Base-by-base conservation (phyloP, 1,140 invertebrate species). In the Elymnias hypermnestra region DNA sequence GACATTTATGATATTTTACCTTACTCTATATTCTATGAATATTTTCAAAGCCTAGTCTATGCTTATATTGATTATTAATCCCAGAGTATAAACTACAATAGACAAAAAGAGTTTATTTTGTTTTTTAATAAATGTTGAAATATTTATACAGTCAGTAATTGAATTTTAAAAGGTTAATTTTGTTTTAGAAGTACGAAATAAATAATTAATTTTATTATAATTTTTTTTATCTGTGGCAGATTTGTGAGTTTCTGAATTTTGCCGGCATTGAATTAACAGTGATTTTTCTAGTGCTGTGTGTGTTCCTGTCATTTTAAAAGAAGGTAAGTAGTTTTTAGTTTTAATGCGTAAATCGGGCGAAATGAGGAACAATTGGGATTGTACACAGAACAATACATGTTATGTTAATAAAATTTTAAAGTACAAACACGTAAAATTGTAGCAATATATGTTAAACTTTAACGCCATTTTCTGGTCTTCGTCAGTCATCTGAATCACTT, bases 391-490 rank as follows among this genome's bases (percentile, higher is more conserved):
- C 13, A 29, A 29, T 10, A 29, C 3, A 4, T 12, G 26, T 6
- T 12, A 1, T 13, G 1, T 26, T 1, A 29, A 29, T 29, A 29
- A 29, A 29, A 12, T 12, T 29, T 12, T 12, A 4, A 4, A 29
- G 10, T 13, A 12, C 9, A 29, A 2, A 2, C 21, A 0, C 6
- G 1, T n/a, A n/a, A n/a, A n/a, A 8, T 33, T 17, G 5, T 15
- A 10, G 8, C 7, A 15, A 15, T n/a, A 17, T 17, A 15, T 33
- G 1, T 38, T 39, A 51, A 51, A 33, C 18, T 54, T 37, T 60
- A 76, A 73, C 79, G 79, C 79, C 79, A 83, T 83, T 83, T 83
- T 79, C 68, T 71, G 66, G 62, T 67, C 36, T 61, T 43, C 52
- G 53, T 54, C 56, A 62, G 56, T 67, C 61, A 61, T 69, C 51